Base-by-base conservation (phyloP, 2,888 invertebrate species). In the Ornithoptera alexandrae region DNA sequence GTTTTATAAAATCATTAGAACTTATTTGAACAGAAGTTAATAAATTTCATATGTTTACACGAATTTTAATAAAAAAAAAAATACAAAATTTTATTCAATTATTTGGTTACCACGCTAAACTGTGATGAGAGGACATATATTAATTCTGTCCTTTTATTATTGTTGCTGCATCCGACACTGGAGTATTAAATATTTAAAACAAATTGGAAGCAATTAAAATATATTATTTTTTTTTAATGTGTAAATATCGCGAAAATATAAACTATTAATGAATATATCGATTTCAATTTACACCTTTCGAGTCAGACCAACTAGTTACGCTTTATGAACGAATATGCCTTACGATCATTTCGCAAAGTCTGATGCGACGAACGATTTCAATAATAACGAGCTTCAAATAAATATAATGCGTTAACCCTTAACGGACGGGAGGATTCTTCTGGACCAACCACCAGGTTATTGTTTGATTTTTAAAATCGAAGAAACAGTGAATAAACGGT, bases 381-480 rank as follows among this genome's bases (percentile, higher is more conserved):
- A 77, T 76, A 77, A 76, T 76, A 75, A 73, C 68, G 78, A 79
- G 79, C 79, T 79, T 79, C 73, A 67, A 74, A 67, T 74, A 72
- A 73, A 72, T 68, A 72, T 74, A 65, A 62, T 50, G 73, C 59
- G 62, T 71, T 39, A 39, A 39, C 39, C 39, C 39, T 39, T 39
- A 39, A 39, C 39, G 10, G 8, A 39, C 39, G 39, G 7, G 10
- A 10, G 39, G 39, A 39, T 10, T 39, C 30, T 30, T 39, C 39
- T 39, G 10, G 39, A 39, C 0, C 39, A 39, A 39, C 1, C 39
- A 10, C 30, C 30, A 30, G 4, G 10, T 10, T 10, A 39, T 39
- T 39, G 39, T 6, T 39, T 6, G 7, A 36, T 8, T 39, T 39
- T 10, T 39, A 6, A 39, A 39, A 7, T 10, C 1, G 10, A 39